A percentile compares a stretch with the other conserved stretches of the same genome.
Evolutionary conservation across 2,888 invertebrate genomes (phyloP).

Genomic region (Miltochrista miniata): DNA sequence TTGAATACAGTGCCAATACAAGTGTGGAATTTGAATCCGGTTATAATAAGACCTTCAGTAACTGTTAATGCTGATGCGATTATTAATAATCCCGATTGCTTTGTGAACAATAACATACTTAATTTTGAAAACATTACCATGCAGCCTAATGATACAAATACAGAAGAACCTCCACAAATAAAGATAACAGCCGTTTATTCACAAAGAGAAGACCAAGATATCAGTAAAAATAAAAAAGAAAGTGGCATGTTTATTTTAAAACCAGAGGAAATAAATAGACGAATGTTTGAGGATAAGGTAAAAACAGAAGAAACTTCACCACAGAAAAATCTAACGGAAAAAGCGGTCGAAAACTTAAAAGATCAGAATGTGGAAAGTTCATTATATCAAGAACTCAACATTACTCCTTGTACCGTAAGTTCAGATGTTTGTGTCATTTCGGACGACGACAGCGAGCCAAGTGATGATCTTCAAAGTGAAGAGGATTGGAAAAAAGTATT

Average conservation of each 20-base stretch:
- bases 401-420: conserved; percentile 9
- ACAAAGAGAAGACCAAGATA: conserved; percentile 13
- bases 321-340: neutral
- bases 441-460: conserved; percentile 38
- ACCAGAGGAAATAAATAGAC: conserved; percentile 75
- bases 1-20: conserved; percentile 31
- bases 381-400: neutral
- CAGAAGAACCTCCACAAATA: conserved; percentile 47
- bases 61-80: neutral
- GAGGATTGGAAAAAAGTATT: conserved; percentile 45
- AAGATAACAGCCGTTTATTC: conserved; percentile 50
- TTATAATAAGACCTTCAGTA: conserved; percentile 8
- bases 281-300: conserved; percentile 29
- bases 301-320: neutral
- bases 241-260: conserved; percentile 67
- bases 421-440: conserved; percentile 46
- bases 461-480: neutral
- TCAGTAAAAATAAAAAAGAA: conserved; percentile 35
- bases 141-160: conserved; percentile 31
- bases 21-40: conserved; percentile 12
- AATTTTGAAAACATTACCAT: conserved; percentile 1
- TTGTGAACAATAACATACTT: neutral
- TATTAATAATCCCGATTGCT: neutral
- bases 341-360: neutral
- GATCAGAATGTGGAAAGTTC: neutral